A percentile compares a stretch with the other conserved stretches of the same genome.
These are phyloP conservation scores for Scaptomyza pallida DNA, from an alignment of 1,140 invertebrate species.

Conservation along the genomic window DNA sequence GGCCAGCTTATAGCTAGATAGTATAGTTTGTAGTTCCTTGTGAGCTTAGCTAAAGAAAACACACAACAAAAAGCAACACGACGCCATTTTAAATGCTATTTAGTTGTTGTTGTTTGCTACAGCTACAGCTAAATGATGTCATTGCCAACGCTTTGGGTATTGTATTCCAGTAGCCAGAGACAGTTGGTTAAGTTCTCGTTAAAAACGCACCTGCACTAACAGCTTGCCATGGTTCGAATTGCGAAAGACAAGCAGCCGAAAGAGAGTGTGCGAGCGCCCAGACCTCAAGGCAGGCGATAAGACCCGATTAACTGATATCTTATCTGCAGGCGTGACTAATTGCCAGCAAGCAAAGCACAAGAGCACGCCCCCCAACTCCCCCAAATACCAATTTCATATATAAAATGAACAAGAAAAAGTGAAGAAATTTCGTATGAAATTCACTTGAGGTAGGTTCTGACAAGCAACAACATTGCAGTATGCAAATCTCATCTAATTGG, in stretches of 20 bases:
- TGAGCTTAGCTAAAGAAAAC: conserved; percentile 2
- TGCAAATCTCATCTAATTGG: conserved; percentile 22
- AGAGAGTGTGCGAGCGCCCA: conserved; percentile 16
- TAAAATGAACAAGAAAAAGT: conserved; percentile 3
- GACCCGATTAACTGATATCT: conserved; percentile 71
- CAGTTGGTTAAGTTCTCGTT: conserved; percentile 49
- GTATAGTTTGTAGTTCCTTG: conserved; percentile 7
- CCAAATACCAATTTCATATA: conserved; percentile 36
- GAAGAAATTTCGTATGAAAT: conserved; percentile 13
- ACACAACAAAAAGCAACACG: background rate
- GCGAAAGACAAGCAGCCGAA: conserved; percentile 51
- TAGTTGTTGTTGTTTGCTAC: conserved; percentile 58
- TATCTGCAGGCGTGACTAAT: conserved; percentile 75
- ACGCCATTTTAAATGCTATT: conserved; percentile 66
- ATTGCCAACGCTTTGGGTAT: conserved; percentile 55
- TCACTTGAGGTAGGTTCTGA: conserved; percentile 68
- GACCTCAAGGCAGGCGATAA: conserved; percentile 63
- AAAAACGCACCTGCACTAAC: conserved; percentile 64
- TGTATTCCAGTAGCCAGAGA: conserved; percentile 59
- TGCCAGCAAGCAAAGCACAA: conserved; percentile 63
- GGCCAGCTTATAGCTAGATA: conserved; percentile 21
- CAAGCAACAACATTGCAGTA: conserved; percentile 21
- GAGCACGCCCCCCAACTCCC: conserved; percentile 23
- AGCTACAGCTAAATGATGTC: conserved; percentile 72
- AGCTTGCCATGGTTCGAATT: conserved; percentile 27